Base-by-base conservation (phyloP, 2,797 vertebrate genomes). In the Danio tinwini region DNA sequence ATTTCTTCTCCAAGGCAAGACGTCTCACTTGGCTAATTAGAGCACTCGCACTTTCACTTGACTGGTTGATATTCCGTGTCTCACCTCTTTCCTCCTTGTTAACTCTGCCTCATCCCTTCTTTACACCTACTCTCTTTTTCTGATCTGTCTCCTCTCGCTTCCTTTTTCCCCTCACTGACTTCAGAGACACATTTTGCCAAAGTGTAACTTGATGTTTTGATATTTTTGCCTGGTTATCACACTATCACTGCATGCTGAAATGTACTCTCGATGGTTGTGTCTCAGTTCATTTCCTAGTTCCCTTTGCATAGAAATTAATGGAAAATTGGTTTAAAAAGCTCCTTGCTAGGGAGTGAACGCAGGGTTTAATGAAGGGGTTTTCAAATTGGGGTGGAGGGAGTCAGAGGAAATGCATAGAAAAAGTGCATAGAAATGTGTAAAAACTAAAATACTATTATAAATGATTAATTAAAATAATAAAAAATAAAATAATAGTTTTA, bases 1-100 rank as follows among this genome's bases (percentile, higher is more conserved):
- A 92, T 92, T 94, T 93, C 90, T 94, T 93, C 92, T 93, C 89
- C 84, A 93, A 94, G 93, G 91, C 93, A 94, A 93, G 90, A 92
- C 75, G 89, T 90, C 88, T 83, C 92, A 93, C 89, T 90, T 78
- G 63, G 65, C 65, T 83, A 71, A 62, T 76, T 82, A 50, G 45
- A 40, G 79, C 74, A 65, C 88, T 80, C 73, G 68, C 63, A 74
- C 76, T 78, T 76, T 64, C 59, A 76, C 61, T 55, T 64, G 59
- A 76, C 14, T 64, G 47, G 47, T 55, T 78, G 44, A 62, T 62
- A 62, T 70, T 82, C 61, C 47, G 69, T 80, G 39, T 79, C 88
- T 76, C 87, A 88, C 78, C 83, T 86, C 78, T 88, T 92, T 87
- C 84, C 90, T 76, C 86, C 80, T 85, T 82, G 83, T 88, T 76